Evolutionary conservation across 1,140 invertebrate species (phyloP).

Genomic region (Tribolium madens): DNA sequence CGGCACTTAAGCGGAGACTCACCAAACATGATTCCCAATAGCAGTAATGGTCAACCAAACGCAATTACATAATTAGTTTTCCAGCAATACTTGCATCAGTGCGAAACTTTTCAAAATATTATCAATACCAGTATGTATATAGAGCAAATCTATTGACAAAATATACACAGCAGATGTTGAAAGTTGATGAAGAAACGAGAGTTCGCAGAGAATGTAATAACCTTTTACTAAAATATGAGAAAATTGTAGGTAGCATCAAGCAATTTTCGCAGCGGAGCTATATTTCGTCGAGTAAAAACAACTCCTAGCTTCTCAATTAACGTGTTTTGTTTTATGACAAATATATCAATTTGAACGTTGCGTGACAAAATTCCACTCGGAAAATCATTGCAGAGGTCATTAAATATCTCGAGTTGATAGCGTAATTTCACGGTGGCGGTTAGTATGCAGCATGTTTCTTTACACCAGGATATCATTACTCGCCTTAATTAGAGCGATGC

Average conservation of each 20-base stretch:
- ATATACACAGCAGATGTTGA: background rate
- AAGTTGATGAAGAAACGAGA: background rate
- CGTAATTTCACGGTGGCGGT: conserved; percentile 51
- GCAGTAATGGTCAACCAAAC: background rate
- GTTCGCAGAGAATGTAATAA: background rate
- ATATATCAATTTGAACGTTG: conserved; percentile 45
- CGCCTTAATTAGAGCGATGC: conserved; percentile 47
- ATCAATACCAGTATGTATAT: background rate
- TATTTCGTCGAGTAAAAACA: conserved; percentile 18
- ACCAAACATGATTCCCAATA: conserved; percentile 1
- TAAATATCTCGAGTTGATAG: conserved; percentile 52
- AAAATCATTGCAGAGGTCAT: conserved; percentile 48
- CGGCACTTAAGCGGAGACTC: background rate
- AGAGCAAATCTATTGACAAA: background rate
- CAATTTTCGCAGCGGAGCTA: conserved; percentile 13
- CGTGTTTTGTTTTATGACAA: conserved; percentile 45
- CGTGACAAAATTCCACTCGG: conserved; percentile 42
- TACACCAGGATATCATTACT: conserved; percentile 44
- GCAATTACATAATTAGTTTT: background rate
- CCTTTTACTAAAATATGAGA: conserved; percentile 5
- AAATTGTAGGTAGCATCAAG: conserved; percentile 15
- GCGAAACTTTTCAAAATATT: background rate
- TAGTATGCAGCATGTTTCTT: conserved; percentile 40
- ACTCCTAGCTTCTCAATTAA: conserved; percentile 28
- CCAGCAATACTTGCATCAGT: background rate